phyloP scores from a whole-genome alignment of 1,140 invertebrate genomes.

The Drosophila cardini region DNA sequence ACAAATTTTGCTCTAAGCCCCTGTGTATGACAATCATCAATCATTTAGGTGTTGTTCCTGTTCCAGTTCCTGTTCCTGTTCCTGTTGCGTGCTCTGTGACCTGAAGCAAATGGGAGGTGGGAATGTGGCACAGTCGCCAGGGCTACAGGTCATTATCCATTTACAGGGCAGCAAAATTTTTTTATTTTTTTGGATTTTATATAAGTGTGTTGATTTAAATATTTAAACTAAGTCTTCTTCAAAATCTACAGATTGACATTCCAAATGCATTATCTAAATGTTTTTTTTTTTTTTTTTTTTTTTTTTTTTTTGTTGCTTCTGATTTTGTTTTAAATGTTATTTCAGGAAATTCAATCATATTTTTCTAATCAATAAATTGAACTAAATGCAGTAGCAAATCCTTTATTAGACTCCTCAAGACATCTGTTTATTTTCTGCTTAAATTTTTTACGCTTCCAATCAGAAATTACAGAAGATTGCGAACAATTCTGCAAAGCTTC shows the following conservation, averaged over 20 bases:
- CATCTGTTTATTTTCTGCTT: background rate
- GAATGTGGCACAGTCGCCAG: slow-evolving; percentile 26
- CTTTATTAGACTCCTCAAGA: background rate
- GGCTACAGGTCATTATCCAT: slow-evolving; percentile 9
- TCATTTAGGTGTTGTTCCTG: slow-evolving; percentile 65
- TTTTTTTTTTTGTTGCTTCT: too few relatives aligned
- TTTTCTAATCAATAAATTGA: too few relatives aligned
- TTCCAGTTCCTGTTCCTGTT: slow-evolving; percentile 25
- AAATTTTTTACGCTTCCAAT: background rate
- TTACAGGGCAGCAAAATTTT: too few relatives aligned
- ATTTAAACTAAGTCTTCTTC: too few relatives aligned
- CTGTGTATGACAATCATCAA: slow-evolving; percentile 69
- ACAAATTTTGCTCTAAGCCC: background rate
- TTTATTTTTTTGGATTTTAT: too few relatives aligned
- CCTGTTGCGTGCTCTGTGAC: slow-evolving; percentile 38
- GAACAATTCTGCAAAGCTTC: background rate
- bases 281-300: too few relatives aligned
- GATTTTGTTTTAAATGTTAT: too few relatives aligned
- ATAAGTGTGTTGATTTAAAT: too few relatives aligned
- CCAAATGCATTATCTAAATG: too few relatives aligned
- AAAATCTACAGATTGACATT: too few relatives aligned
- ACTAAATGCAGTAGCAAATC: background rate
- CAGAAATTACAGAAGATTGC: background rate
- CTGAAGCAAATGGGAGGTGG: background rate
- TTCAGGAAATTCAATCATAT: too few relatives aligned